phyloP scores from a whole-genome alignment of 2,797 vertebrate genomes.

The Etheostoma perlongum region DNA sequence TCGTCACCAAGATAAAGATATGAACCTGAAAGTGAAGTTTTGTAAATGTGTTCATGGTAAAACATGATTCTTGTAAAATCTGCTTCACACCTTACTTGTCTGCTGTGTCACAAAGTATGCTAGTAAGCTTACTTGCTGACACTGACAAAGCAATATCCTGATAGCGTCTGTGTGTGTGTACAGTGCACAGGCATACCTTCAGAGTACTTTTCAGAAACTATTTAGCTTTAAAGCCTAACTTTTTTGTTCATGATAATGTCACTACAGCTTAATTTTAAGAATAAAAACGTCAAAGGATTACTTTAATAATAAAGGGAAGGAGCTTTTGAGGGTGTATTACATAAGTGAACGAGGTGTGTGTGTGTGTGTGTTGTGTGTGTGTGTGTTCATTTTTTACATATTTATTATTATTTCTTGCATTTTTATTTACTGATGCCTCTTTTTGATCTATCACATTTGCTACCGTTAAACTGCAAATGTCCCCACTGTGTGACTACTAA shows the following conservation, averaged over 20 bases:
- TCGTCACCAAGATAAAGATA: background rate
- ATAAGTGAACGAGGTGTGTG: background rate
- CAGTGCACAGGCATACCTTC: background rate
- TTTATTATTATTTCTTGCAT: no score
- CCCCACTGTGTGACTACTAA: no score
- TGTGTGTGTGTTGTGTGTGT: no score
- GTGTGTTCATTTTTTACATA: no score
- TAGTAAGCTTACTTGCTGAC: background rate
- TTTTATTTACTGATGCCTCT: no score
- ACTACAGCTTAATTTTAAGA: background rate
- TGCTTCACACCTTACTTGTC: conserved; percentile 5
- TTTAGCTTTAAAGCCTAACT: background rate
- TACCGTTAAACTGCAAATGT: no score
- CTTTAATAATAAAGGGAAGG: background rate
- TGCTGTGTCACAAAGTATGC: background rate
- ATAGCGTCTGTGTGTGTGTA: background rate
- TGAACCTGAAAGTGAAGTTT: background rate
- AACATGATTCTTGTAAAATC: background rate
- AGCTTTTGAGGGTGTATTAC: background rate
- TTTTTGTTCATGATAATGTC: background rate
- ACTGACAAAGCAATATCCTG: background rate
- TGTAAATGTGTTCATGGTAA: background rate
- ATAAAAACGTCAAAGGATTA: background rate
- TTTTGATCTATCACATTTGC: no score
- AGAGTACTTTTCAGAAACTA: background rate